phyloP scores from a whole-genome alignment of 1,140 invertebrate species.

The Hylaeus volcanicus region DNA sequence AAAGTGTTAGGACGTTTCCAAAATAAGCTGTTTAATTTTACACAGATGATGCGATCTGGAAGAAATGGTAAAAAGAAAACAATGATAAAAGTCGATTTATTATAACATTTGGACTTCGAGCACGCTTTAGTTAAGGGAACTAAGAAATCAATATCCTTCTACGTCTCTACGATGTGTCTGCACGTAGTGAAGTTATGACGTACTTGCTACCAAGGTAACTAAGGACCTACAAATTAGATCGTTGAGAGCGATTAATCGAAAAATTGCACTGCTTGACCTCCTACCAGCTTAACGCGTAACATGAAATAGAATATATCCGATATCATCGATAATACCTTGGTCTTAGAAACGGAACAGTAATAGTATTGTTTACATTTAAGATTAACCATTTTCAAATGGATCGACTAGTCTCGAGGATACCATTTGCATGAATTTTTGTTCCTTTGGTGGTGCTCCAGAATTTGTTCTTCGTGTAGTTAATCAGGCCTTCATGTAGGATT shows the following conservation, averaged over 20 bases:
- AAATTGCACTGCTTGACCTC: constrained; percentile 39
- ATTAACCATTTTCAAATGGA: too few relatives aligned
- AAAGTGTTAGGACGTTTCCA: too few relatives aligned
- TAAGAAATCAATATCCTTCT: constrained; percentile 56
- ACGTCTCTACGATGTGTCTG: constrained; percentile 42
- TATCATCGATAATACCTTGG: not conserved
- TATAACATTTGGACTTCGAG: constrained; percentile 19
- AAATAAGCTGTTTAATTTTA: not conserved
- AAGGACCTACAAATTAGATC: constrained; percentile 42
- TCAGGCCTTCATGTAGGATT: too few relatives aligned
- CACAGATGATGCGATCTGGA: not conserved
- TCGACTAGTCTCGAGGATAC: too few relatives aligned
- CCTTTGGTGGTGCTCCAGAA: too few relatives aligned
- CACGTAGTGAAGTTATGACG: constrained; percentile 51
- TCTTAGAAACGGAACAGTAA: too few relatives aligned
- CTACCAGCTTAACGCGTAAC: not conserved
- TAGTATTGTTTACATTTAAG: too few relatives aligned
- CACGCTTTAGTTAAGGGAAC: constrained; percentile 9
- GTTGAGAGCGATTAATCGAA: constrained; percentile 46
- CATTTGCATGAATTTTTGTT: too few relatives aligned
- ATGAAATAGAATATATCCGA: not conserved
- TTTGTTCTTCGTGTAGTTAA: too few relatives aligned
- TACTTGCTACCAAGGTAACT: constrained; percentile 49
- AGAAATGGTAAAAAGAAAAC: not conserved
- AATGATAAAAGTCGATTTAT: constrained; percentile 13